These are phyloP conservation scores for Microvelia longipes DNA, from an alignment of 1,140 invertebrate species.

Conservation along the genomic window DNA sequence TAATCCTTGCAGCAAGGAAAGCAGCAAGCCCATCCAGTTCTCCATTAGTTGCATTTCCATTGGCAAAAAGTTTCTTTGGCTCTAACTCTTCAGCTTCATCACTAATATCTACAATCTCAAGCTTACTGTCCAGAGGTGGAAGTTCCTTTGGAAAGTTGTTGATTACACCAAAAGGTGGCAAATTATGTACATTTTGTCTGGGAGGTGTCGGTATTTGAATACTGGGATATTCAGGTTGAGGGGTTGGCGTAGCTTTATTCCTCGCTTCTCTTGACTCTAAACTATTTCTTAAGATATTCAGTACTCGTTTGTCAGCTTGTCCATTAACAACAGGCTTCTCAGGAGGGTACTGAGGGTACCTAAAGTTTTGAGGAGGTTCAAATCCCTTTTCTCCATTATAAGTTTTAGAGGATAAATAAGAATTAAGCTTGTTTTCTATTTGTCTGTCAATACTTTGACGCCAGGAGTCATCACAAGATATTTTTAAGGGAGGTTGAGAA, in stretches of 20 bases:
- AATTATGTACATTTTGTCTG: constrained; percentile 30
- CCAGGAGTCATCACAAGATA: constrained; percentile 39
- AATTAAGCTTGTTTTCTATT: constrained; percentile 35
- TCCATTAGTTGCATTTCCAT: constrained; percentile 2
- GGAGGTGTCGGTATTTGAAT: background rate
- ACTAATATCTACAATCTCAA: constrained; percentile 20
- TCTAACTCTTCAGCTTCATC: constrained; percentile 5
- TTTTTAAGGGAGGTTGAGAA: constrained; percentile 29
- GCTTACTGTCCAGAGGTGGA: constrained; percentile 26
- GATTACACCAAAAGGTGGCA: constrained; percentile 39
- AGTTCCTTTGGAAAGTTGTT: constrained; percentile 3
- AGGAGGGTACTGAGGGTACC: background rate
- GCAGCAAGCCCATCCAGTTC: constrained; percentile 37
- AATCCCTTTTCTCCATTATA: constrained; percentile 12
- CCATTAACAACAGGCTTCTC: constrained; percentile 1
- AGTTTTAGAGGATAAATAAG: constrained; percentile 18
- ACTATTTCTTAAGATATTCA: constrained; percentile 48
- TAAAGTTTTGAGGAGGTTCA: constrained; percentile 2
- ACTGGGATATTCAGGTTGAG: background rate
- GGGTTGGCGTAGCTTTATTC: background rate
- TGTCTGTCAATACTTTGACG: constrained; percentile 36
- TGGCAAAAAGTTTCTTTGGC: background rate
- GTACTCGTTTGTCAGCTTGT: constrained; percentile 45
- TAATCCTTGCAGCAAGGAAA: constrained; percentile 49
- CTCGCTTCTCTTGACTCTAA: constrained; percentile 46